phyloP scores from a whole-genome alignment of 1,140 invertebrate species.

The Ganaspis sp. region DNA sequence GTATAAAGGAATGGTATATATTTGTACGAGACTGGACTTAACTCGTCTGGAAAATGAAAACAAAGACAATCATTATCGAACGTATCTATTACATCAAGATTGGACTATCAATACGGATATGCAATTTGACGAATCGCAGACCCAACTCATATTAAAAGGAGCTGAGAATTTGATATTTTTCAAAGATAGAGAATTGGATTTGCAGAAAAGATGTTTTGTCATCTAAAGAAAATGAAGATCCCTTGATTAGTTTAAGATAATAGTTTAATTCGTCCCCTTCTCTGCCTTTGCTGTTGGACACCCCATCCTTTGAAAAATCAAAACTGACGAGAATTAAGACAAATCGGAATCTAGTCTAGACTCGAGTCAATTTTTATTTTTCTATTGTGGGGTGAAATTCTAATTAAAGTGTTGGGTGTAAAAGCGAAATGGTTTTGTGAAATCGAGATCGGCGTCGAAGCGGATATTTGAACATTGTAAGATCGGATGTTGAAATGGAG shows the following conservation, averaged over 20 bases:
- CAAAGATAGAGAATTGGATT: slow-evolving; percentile 15
- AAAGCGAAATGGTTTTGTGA: not conserved
- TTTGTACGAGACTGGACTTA: slow-evolving; percentile 4
- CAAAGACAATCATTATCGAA: not conserved
- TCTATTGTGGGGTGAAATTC: not conserved
- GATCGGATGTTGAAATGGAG: slow-evolving; percentile 31
- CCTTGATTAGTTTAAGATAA: too few relatives aligned
- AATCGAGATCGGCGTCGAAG: not conserved
- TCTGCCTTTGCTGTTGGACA: not conserved
- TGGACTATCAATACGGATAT: slow-evolving; percentile 7
- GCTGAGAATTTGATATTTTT: not conserved
- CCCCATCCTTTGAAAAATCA: not conserved
- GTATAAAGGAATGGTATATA: not conserved
- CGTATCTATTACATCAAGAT: slow-evolving; percentile 20
- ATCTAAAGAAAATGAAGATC: not conserved
- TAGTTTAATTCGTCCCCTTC: not conserved
- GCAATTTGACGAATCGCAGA: not conserved
- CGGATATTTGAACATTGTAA: not conserved
- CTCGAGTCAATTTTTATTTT: not conserved
- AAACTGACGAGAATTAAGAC: not conserved
- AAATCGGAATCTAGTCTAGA: not conserved
- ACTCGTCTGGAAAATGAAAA: not conserved
- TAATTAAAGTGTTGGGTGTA: not conserved
- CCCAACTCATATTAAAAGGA: not conserved
- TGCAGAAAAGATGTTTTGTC: not conserved